These are phyloP conservation scores for Alauda arvensis DNA, from an alignment of 2,797 vertebrate genomes.

Conservation along the genomic window DNA sequence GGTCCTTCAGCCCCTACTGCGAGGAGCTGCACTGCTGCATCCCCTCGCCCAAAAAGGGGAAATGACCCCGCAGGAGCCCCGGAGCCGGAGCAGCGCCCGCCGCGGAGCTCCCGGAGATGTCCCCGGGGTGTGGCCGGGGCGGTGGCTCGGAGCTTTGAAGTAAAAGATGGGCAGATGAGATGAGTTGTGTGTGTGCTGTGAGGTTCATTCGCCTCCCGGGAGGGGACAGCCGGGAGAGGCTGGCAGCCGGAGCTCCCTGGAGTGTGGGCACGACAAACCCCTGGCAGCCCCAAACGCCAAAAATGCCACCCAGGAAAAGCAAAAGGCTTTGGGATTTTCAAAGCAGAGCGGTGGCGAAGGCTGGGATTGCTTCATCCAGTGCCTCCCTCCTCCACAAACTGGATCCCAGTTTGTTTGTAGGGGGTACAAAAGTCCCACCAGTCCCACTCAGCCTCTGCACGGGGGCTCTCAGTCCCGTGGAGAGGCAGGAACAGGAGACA, in stretches of 20 bases:
- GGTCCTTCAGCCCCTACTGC: background rate
- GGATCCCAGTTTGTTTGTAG: background rate
- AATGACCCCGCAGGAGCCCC: fast-evolving
- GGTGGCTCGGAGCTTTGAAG: background rate
- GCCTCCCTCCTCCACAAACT: background rate
- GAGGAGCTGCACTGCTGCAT: slow-evolving; percentile 43
- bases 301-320: background rate
- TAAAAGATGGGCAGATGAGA: slow-evolving; percentile 25
- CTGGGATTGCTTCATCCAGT: background rate
- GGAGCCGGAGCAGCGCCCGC: fast-evolving
- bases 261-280: fast-evolving
- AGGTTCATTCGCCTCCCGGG: background rate
- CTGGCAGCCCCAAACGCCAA: background rate
- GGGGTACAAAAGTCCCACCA: background rate
- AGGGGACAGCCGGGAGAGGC: background rate
- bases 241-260: background rate
- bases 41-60: slow-evolving; percentile 13
- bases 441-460: background rate
- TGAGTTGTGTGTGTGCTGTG: background rate
- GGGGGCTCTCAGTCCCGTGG: fast-evolving
- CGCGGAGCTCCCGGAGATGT: background rate
- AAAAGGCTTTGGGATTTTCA: background rate
- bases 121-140: background rate
- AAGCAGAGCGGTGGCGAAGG: background rate
- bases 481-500: fast-evolving